phyloP scores from a whole-genome alignment of 2,888 invertebrate genomes.

The Chironomus riparius region DNA sequence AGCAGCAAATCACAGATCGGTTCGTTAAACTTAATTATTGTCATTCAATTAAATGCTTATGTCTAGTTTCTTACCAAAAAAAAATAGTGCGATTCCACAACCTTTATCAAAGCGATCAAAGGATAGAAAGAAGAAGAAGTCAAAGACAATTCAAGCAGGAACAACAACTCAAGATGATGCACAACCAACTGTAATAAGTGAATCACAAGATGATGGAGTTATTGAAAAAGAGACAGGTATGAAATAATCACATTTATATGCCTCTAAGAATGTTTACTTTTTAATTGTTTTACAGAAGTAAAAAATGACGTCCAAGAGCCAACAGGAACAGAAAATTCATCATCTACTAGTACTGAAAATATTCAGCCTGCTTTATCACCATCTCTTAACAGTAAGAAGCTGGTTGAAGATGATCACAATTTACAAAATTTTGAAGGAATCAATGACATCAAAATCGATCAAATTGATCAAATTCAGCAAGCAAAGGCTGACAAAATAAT shows the following conservation, averaged over 20 bases:
- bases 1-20: slow-evolving; percentile 32
- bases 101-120: slow-evolving; percentile 47
- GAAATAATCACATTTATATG: not conserved
- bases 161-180: slow-evolving; percentile 30
- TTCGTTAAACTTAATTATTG: not conserved
- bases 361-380: not conserved
- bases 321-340: not conserved
- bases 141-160: slow-evolving; percentile 34
- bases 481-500: slow-evolving; percentile 4
- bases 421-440: not conserved
- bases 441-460: not conserved
- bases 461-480: not conserved
- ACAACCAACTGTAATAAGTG: slow-evolving; percentile 33
- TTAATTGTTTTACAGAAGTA: slow-evolving; percentile 5
- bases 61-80: no score
- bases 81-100: slow-evolving; percentile 37
- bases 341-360: not conserved
- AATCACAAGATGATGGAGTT: slow-evolving; percentile 34
- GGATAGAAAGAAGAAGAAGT: slow-evolving; percentile 53
- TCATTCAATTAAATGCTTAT: no score
- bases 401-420: not conserved
- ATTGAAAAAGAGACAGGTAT: slow-evolving; percentile 32
- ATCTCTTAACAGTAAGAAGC: not conserved
- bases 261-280: slow-evolving; percentile 19
- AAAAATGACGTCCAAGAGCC: not conserved